Percentiles rank a stretch among this genome's conserved stretches.
Evolutionary conservation across 1,140 invertebrate genomes (phyloP).

Genomic region (Lordiphosa collinella): DNA sequence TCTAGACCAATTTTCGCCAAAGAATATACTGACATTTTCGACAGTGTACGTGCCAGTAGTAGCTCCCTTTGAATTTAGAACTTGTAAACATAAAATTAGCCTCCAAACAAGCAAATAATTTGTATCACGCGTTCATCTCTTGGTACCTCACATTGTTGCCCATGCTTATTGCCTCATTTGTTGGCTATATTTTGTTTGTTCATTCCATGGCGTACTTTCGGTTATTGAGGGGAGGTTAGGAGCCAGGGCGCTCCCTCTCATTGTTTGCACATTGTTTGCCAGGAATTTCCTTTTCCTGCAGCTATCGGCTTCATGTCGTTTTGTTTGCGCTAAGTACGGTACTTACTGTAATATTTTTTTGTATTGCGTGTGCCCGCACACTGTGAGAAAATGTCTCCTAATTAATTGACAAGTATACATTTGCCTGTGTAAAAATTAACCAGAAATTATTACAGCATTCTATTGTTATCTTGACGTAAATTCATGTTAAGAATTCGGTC

Average conservation of each 20-base stretch:
- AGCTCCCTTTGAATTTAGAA: too few relatives aligned
- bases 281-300: constrained; percentile 28
- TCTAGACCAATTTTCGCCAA: too few relatives aligned
- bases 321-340: constrained; percentile 63
- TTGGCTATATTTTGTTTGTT: constrained; percentile 61
- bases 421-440: too few relatives aligned
- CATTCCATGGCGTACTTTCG: constrained; percentile 33
- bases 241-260: not conserved
- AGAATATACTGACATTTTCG: too few relatives aligned
- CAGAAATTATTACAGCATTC: too few relatives aligned
- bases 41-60: too few relatives aligned
- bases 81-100: too few relatives aligned
- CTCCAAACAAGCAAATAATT: too few relatives aligned
- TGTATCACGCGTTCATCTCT: constrained; percentile 14
- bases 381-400: not conserved
- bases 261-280: constrained; percentile 65
- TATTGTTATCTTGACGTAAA: too few relatives aligned
- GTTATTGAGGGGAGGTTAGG: constrained; percentile 10
- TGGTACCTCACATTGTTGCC: not conserved
- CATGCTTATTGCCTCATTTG: constrained; percentile 23
- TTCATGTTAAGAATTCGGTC: too few relatives aligned
- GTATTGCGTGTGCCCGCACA: constrained; percentile 18
- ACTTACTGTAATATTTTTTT: constrained; percentile 58
- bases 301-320: constrained; percentile 16
- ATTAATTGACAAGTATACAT: not conserved